Base-by-base conservation (phyloP, 2,797 vertebrate species). In the Muscicapa comitata region DNA sequence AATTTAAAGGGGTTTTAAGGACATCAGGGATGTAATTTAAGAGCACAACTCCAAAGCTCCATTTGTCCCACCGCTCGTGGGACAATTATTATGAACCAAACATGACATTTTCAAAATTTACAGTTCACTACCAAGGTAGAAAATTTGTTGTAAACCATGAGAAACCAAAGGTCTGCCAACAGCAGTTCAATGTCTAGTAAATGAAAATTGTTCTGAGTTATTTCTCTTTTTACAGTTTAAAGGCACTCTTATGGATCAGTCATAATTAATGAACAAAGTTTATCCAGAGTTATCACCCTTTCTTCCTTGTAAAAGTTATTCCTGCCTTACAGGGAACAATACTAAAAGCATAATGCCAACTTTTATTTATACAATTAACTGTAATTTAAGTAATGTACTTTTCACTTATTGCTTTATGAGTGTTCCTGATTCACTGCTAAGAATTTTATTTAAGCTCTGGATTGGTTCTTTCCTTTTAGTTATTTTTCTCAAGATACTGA, bases 21-120 rank as follows among this genome's bases (percentile, higher is more conserved):
- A 35, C 26, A 33, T 7, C 1, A 7, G 31, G 26, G 42, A 57
- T 3, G 0, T 5, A 8, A 53, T 17, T 1, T 16, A 35, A 45
- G 29, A 42, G 40, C n/a, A 15, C 66, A 28, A 3, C 4, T 45
- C 20, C 62, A 61, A 47, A 54, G 35, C 43, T 80, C 33, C 0
- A 0, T 66, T 70, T 20, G 11, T 50, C 25, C 38, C 51, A 21
- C 18, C 59, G 51, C 31, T 79, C 2, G 0, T 25, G 28, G 17
- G 31, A 75, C 17, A 50, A 33, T 31, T 29, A 4, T 37, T 37
- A 61, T 0, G 3, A 78, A 79, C 24, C 13, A n/a, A 93, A 57
- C 0, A 1, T 0, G 9, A 35, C 8, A 47, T 57, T 72, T 85
- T 15, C 24, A 78, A 82, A 68, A 65, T 62, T 13, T 47, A 4